Evolutionary conservation across 2,113 vertebrate genomes (phyloP), one percentile per base, ranked within the genome.

Genomic region (Cyrtonyx montezumae): DNA sequence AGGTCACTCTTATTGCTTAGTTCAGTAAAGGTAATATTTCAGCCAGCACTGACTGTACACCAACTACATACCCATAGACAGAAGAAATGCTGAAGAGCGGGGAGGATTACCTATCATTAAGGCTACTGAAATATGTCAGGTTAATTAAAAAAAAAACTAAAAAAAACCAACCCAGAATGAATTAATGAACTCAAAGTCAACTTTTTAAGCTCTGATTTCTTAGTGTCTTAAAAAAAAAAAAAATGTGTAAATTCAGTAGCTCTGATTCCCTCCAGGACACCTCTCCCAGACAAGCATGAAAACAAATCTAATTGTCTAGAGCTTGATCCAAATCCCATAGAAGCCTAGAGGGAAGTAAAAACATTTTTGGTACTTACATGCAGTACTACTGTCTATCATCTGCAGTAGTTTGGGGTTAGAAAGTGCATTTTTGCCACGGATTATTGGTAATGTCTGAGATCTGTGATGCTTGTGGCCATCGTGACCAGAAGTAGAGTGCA

Each of bases 371-470:
- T 91, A 98, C 98, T 97, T 97, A 97, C 97, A 97, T 85, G 96
- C 85, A 91, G 97, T 96, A 92, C 97, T 98, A 63, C 97, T 98
- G 65, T 99, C 99, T 97, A 99, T 98, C 98, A 99, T 99, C 95
- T 99, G 99, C 79, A 99, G 96, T 70, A 99, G 98, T 94, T 99
- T 99, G 61, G 99, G 99, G 94, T 99, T 99, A 83, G 98, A 98
- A 84, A 99, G 98, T 68, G 99, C 98, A 88, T 99, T 99, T 98
- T 99, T 99, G 73, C 98, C 97, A 93, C 99, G 98, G 89, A 99
- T 99, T 97, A 99, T 99, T 70, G 99, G 99, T 96, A 99, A 98
- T 1, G 99, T 99, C 96, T 99, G 99, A 86, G 99, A 99, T 95
- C 99, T 98, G 94, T 98, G 98, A 17, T 99, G 99, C 59, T 99